Evolutionary conservation across 2,888 invertebrate genomes (phyloP), one percentile per base, ranked within the genome.

Genomic region (Agrotis clavis): DNA sequence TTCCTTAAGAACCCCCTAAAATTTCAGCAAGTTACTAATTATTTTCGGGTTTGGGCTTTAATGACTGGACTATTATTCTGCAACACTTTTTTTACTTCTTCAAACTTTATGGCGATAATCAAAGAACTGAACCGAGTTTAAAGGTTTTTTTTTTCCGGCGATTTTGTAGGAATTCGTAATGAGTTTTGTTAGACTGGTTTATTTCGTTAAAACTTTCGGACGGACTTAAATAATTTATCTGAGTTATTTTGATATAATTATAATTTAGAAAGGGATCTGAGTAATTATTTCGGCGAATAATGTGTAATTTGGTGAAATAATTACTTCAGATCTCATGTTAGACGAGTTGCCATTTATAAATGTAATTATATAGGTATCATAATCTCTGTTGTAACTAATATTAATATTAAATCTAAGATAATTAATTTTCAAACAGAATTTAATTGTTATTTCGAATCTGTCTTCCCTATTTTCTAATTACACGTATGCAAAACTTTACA

Each of bases 51-150:
- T n/a, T n/a, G n/a, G n/a, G n/a, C n/a, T n/a, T n/a, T n/a, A n/a
- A n/a, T n/a, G n/a, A n/a, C n/a, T n/a, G n/a, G n/a, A n/a, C n/a
- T n/a, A n/a, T n/a, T n/a, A 90, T 89, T 90, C 89, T 87, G 84
- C 77, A 88, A 84, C 35, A 50, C 51, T 50, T 75, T 68, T 75
- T 67, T 78, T 56, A 53, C 65, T 65, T 11, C n/a, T 71, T 67
- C 19, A 67, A 75, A 77, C 51, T 81, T 81, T 77, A 80, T 72
- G 45, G 67, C 71, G 74, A 76, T 81, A 76, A 72, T 78, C 74
- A 75, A 65, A 64, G 45, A 81, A 72, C 68, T 56, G 66, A 35
- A 14, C 35, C 4, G 21, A 63, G 51, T 69, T 79, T 53, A 74
- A 60, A 59, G 48, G 69, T 71, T 79, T 74, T 59, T 57, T 61